Conservation (phyloP, 2,797 vertebrate genomes). For the Hydrophis major region DNA sequence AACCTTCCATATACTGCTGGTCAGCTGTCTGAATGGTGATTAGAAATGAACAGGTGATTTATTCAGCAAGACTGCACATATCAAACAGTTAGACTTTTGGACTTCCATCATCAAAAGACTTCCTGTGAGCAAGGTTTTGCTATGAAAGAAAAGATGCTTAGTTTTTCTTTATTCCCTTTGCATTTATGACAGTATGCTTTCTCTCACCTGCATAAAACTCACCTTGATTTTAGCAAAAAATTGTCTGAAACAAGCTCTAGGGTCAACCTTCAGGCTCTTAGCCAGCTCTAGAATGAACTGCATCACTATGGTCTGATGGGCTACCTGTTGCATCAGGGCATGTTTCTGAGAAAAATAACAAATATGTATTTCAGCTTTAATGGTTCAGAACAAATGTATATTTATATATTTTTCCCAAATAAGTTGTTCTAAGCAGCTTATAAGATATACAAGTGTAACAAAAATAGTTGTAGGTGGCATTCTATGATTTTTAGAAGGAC, state of each 20-base stretch:
- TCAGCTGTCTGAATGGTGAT: slow-evolving; percentile 76
- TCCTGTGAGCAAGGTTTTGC: background rate
- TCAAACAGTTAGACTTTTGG: background rate
- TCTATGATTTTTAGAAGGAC: background rate
- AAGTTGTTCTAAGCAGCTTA: background rate
- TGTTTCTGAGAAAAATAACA: slow-evolving; percentile 74
- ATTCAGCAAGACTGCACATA: background rate
- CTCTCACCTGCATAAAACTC: background rate
- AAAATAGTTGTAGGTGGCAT: background rate
- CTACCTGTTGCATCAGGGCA: slow-evolving; percentile 88
- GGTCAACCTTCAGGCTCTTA: slow-evolving; percentile 81
- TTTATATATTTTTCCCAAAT: background rate
- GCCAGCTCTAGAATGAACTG: slow-evolving; percentile 89
- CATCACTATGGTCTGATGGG: slow-evolving; percentile 92
- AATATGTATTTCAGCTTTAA: fast-evolving
- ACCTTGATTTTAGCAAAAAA: slow-evolving; percentile 93
- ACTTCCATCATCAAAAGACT: background rate
- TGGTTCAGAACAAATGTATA: fast-evolving
- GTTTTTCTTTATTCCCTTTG: background rate
- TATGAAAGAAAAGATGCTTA: background rate
- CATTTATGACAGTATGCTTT: background rate
- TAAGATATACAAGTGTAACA: background rate
- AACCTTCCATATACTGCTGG: slow-evolving; percentile 83
- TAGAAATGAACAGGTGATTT: background rate
- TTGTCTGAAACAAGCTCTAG: slow-evolving; percentile 85